These are phyloP conservation scores for Phoenicopterus ruber DNA, from an alignment of 2,113 vertebrate species.

Conservation along the genomic window DNA sequence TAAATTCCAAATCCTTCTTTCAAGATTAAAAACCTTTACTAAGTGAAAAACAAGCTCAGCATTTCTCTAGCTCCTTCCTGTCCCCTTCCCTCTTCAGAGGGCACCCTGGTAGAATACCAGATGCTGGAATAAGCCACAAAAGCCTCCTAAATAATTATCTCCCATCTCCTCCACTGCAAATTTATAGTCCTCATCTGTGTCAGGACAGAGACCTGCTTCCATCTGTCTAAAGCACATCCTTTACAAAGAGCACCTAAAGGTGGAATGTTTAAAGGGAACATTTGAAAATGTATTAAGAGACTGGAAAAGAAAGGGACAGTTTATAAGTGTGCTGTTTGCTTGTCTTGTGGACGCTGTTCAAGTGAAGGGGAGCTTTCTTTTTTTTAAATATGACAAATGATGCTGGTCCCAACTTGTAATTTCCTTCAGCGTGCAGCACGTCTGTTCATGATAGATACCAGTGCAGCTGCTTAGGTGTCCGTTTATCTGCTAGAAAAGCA, in stretches of 20 bases:
- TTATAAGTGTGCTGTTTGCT: background rate
- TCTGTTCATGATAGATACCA: constrained; percentile 63
- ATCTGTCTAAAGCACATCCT: background rate
- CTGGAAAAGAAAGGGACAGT: background rate
- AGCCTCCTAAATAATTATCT: constrained; percentile 15
- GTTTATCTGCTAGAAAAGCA: constrained; percentile 57
- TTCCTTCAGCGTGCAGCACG: constrained; percentile 23
- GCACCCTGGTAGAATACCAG: background rate
- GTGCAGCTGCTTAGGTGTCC: constrained; percentile 41
- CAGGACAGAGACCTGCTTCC: constrained; percentile 7
- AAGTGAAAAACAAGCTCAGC: constrained; percentile 18
- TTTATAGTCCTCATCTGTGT: constrained; percentile 7
- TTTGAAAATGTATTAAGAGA: background rate
- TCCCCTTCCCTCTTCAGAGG: background rate
- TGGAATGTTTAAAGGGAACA: background rate
- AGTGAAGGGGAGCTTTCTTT: background rate
- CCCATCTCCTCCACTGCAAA: background rate
- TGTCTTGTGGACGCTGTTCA: background rate
- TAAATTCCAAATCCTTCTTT: background rate
- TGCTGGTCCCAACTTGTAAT: constrained; percentile 18
- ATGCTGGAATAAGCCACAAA: background rate
- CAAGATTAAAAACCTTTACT: constrained; percentile 2
- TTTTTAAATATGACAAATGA: constrained; percentile 48
- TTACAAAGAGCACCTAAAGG: background rate
- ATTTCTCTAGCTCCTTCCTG: background rate